A percentile compares a stretch with the other conserved stretches of the same genome.
Evolutionary conservation across 2,888 invertebrate genomes (phyloP).

Genomic region (Physocephala rufipes): DNA sequence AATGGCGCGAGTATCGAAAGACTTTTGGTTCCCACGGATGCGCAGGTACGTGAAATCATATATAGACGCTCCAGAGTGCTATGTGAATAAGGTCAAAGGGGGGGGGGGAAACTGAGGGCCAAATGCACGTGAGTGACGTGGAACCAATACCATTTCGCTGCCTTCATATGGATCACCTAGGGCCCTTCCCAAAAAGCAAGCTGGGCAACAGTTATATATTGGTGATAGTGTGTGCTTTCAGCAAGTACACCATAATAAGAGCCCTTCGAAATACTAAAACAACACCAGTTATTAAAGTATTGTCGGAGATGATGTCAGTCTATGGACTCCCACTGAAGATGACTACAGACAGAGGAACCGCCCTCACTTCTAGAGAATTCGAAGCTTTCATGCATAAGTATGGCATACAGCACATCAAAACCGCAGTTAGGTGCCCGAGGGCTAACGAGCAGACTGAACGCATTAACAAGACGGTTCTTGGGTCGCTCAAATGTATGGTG

Average conservation of each 20-base stretch:
- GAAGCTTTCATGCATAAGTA: neutral
- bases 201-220: neutral
- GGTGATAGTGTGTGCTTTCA: neutral
- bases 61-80: slow-evolving; percentile 36
- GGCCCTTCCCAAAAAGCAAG: neutral
- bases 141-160: slow-evolving; percentile 32
- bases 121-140: slow-evolving; percentile 5
- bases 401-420: slow-evolving; percentile 6
- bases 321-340: slow-evolving; percentile 50
- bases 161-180: neutral
- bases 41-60: slow-evolving; percentile 37
- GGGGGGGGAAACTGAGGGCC: slow-evolving; percentile 33
- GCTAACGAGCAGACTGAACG: neutral
- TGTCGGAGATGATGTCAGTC: slow-evolving; percentile 41
- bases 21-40: slow-evolving; percentile 42
- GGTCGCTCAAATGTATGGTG: neutral
- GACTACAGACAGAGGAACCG: slow-evolving; percentile 45
- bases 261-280: neutral
- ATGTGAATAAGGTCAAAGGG: slow-evolving; percentile 34
- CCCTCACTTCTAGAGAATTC: slow-evolving; percentile 2
- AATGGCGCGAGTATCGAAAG: slow-evolving; percentile 27
- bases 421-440: neutral
- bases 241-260: neutral
- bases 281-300: slow-evolving; percentile 35
- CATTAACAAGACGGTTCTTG: neutral